Percentiles rank a stretch among this genome's conserved stretches.
Conservation (phyloP, 2,797 vertebrate species). For the Coilia nasus region DNA sequence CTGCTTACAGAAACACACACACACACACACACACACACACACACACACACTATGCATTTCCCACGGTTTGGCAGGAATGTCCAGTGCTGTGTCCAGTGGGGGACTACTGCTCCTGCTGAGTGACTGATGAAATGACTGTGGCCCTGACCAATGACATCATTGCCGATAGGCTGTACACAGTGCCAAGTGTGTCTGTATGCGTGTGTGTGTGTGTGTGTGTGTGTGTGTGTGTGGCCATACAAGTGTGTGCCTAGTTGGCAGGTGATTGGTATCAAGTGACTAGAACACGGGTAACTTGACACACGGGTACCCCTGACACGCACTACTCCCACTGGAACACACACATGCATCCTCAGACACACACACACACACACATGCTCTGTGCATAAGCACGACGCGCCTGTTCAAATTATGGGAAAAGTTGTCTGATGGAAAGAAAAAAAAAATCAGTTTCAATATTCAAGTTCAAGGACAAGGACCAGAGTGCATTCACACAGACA, state of each 20-base stretch:
- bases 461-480: not conserved
- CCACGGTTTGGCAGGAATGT: not conserved
- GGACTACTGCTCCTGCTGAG: conserved; percentile 9
- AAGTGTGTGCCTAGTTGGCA: not conserved
- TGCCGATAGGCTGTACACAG: not conserved
- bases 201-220: conserved; percentile 8
- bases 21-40: not conserved
- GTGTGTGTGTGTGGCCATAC: conserved; percentile 20
- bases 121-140: conserved; percentile 9
- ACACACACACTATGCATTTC: not conserved
- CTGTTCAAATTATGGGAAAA: conserved; percentile 32
- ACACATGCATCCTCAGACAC: conserved; percentile 24
- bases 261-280: conserved; percentile 21
- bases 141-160: conserved; percentile 25
- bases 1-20: conserved; percentile 27
- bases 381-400: conserved; percentile 37
- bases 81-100: not conserved
- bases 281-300: conserved; percentile 10
- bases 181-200: not conserved
- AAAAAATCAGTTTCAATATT: not conserved
- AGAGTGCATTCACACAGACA: not conserved
- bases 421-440: conserved; percentile 33
- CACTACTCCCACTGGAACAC: not conserved
- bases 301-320: not conserved
- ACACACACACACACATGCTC: conserved; percentile 25